These are phyloP conservation scores for Nudaria mundana DNA, from an alignment of 2,888 invertebrate genomes.

Conservation along the genomic window DNA sequence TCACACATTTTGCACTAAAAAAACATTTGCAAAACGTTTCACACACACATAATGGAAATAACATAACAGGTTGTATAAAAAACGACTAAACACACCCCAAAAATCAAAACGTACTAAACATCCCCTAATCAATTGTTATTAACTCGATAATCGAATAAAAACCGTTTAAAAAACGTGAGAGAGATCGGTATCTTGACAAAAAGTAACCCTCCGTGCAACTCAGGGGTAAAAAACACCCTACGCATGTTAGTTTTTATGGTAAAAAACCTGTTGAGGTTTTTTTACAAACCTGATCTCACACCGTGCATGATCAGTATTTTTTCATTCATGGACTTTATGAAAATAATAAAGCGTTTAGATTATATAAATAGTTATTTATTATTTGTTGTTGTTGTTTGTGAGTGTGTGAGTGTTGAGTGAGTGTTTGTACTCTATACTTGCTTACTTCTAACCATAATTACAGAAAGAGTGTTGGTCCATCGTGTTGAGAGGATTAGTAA, in stretches of 20 bases:
- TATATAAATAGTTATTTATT: too few relatives aligned
- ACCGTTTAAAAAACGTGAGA: slow-evolving; percentile 72
- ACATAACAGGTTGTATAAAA: slow-evolving; percentile 8
- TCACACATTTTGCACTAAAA: too few relatives aligned
- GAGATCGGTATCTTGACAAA: slow-evolving; percentile 67
- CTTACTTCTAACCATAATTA: too few relatives aligned
- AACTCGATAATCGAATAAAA: slow-evolving; percentile 53
- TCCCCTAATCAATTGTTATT: slow-evolving; percentile 65
- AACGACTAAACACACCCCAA: slow-evolving; percentile 11
- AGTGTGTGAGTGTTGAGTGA: too few relatives aligned
- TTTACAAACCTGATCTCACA: slow-evolving; percentile 60
- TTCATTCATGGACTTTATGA: slow-evolving; percentile 26
- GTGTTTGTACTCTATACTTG: too few relatives aligned
- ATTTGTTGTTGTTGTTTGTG: too few relatives aligned
- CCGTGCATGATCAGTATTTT: slow-evolving; percentile 29
- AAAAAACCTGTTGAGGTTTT: slow-evolving; percentile 59
- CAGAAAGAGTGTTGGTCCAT: too few relatives aligned
- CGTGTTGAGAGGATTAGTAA: too few relatives aligned
- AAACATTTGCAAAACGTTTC: too few relatives aligned
- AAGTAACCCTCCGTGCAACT: slow-evolving; percentile 45
- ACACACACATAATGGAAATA: neutral
- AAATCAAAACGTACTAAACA: slow-evolving; percentile 59
- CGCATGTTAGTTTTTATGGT: slow-evolving; percentile 46
- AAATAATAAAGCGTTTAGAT: too few relatives aligned
- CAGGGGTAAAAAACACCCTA: slow-evolving; percentile 56